Evolutionary conservation across 2,888 invertebrate species (phyloP), one percentile per base, ranked within the genome.

Genomic region (Poecilobothrus nobilitatus): DNA sequence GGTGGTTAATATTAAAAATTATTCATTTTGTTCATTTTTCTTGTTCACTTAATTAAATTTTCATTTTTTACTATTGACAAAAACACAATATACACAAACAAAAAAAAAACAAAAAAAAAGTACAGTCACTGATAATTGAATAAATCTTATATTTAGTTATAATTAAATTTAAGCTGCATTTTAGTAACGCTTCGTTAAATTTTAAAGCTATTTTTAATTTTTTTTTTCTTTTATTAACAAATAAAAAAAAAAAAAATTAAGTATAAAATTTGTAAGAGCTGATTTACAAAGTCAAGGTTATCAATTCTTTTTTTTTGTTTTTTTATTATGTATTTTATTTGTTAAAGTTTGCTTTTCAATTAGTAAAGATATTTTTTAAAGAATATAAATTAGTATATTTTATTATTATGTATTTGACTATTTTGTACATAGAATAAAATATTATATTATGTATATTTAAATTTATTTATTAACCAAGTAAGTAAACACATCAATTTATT

Each of bases 271-370:
- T 53, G 15, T 53, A 18, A 18, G 18, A 18, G 18, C 15, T 53
- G 18, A 53, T 53, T 53, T 53, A 53, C 53, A 53, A 53, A 53
- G 53, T 53, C 53, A 53, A 53, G 53, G 53, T 53, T 53, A 53
- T 53, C 53, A 53, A 12, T 53, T 53, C 18, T 53, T 53, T 18
- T 18, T 53, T 53, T 15, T 53, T 53, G 3, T 53, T 18, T 53
- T 53, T 18, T 53, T 6, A 53, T 12, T 37, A 37, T 10, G 37
- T 37, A 37, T 37, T 10, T 12, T 8, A 37, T 37, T 37, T 37
- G 37, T 37, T 37, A 12, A 37, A 37, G 37, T 37, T 37, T 37
- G 37, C 8, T 10, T 10, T 37, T 10, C 9, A 37, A 37, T 10
- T 7, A 10, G 8, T 2, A 37, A 37, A 37, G 12, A 34, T 7